Percentiles rank a stretch among this genome's conserved stretches.
Conservation (phyloP, 2,113 vertebrate species). For the Terrapene triunguis region DNA sequence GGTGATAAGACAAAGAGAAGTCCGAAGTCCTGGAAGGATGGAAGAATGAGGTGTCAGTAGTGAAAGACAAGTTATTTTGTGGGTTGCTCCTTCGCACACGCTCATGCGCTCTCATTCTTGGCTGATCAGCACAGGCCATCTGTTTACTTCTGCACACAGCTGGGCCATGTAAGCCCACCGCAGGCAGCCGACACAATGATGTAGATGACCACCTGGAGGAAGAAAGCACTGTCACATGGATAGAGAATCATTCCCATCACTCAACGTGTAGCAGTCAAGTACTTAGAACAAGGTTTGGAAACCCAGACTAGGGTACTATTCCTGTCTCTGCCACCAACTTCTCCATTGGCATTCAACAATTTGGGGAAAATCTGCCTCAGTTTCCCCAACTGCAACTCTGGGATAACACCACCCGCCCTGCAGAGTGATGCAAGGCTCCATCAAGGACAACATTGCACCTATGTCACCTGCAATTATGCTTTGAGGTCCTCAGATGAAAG, state of each 20-base stretch:
- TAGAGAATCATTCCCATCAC: not conserved
- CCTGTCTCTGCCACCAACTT: fast-evolving
- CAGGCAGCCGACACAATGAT: conserved; percentile 90
- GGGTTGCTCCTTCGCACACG: conserved; percentile 55
- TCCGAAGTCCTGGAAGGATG: conserved; percentile 63
- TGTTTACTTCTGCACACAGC: conserved; percentile 88
- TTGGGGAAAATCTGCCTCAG: fast-evolving
- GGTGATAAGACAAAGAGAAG: conserved; percentile 73
- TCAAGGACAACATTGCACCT: fast-evolving
- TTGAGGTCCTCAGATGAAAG: not conserved
- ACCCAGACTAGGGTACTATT: not conserved
- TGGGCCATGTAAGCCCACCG: conserved; percentile 90
- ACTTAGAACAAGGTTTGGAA: fast-evolving
- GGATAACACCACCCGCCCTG: not conserved
- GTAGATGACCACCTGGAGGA: conserved; percentile 89
- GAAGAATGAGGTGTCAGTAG: conserved; percentile 68
- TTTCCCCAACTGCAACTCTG: fast-evolving
- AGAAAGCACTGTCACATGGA: not conserved
- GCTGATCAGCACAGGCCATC: conserved; percentile 8
- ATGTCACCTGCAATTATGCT: fast-evolving
- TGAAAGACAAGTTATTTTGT: conserved; percentile 57
- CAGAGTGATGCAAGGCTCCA: fast-evolving
- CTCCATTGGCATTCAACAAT: fast-evolving
- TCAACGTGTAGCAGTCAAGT: not conserved
- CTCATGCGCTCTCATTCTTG: conserved; percentile 50